These are phyloP conservation scores for Rotaria macrura DNA, from an alignment of 2,888 invertebrate genomes.

Conservation along the genomic window DNA sequence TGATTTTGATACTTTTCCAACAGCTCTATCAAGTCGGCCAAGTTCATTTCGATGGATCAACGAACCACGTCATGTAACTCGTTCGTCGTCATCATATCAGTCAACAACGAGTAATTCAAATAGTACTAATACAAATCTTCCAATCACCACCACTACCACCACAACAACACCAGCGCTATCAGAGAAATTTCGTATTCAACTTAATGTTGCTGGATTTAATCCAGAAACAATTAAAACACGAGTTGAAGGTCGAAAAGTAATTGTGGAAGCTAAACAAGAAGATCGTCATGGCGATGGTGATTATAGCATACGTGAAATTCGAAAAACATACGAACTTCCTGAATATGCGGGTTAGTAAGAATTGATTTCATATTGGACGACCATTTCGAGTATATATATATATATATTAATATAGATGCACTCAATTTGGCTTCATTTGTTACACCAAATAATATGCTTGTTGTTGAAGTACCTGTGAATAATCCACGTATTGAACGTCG, in stretches of 20 bases:
- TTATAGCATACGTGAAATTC: neutral
- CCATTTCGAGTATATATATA: neutral
- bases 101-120: neutral
- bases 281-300: neutral
- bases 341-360: neutral
- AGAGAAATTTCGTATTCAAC: neutral
- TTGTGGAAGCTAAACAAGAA: neutral
- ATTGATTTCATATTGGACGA: too few relatives aligned
- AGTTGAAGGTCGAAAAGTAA: neutral
- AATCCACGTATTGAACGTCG: neutral
- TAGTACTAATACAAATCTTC: neutral
- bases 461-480: neutral
- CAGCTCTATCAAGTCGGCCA: neutral
- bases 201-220: constrained; percentile 4
- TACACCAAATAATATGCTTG: neutral
- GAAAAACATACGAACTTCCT: constrained; percentile 13
- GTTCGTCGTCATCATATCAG: neutral
- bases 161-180: neutral
- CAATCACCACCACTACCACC: neutral
- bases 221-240: neutral
- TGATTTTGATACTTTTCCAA: neutral
- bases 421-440: neutral
- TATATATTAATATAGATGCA: neutral
- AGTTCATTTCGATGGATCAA: neutral
- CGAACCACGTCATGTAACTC: neutral